Conservation (phyloP, 2,888 invertebrate genomes). For the Acrobasis repandana region DNA sequence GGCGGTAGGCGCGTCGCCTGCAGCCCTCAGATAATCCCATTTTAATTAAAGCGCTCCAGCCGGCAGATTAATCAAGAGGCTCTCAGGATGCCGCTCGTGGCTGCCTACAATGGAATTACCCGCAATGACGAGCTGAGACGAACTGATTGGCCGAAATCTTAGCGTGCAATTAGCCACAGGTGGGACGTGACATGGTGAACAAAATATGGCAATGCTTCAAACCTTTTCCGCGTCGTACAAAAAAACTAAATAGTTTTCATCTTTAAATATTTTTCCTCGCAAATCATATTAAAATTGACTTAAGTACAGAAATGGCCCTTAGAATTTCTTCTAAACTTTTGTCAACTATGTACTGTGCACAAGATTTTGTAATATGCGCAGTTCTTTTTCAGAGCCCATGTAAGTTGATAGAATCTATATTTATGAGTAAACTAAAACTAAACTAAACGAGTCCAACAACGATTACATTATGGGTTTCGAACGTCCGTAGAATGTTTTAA, state of each 20-base stretch:
- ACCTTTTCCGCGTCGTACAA: neutral
- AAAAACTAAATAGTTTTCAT: neutral
- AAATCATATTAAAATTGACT: too few species aligned
- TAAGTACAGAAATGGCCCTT: too few species aligned
- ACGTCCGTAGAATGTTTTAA: too few species aligned
- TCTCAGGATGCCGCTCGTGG: constrained; percentile 30
- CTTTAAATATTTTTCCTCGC: too few species aligned
- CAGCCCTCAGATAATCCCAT: constrained; percentile 65
- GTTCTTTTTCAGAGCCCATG: too few species aligned
- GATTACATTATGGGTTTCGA: too few species aligned
- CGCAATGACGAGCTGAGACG: constrained; percentile 24
- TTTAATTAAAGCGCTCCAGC: constrained; percentile 69
- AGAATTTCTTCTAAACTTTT: too few species aligned
- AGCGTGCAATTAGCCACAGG: constrained; percentile 28
- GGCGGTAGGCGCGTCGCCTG: constrained; percentile 41
- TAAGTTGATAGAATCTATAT: too few species aligned
- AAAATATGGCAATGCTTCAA: neutral
- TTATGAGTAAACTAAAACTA: too few species aligned
- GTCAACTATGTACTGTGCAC: too few species aligned
- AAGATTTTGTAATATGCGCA: too few species aligned
- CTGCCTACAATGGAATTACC: constrained; percentile 33
- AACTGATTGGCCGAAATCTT: constrained; percentile 6
- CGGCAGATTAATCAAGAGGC: constrained; percentile 64
- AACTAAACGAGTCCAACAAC: too few species aligned
- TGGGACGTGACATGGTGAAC: neutral